Evolutionary conservation across 2,113 vertebrate genomes (phyloP).

Genomic region (Crotalus horridus): DNA sequence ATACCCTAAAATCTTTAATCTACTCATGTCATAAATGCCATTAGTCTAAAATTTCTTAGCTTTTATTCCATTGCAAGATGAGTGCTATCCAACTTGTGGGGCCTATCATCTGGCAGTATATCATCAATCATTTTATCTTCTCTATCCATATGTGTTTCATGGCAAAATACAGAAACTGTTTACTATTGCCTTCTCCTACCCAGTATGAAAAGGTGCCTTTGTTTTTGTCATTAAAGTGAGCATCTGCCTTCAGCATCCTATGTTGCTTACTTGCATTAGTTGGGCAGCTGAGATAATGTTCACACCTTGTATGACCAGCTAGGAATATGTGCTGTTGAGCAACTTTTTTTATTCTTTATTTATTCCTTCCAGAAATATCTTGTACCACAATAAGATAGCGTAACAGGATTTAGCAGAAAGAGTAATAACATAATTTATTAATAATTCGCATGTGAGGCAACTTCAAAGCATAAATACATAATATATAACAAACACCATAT

Average conservation of each 20-base stretch:
- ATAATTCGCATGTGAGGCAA: not conserved
- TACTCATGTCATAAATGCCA: not conserved
- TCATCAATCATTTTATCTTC: not conserved
- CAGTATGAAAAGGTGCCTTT: not conserved
- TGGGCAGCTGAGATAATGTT: not conserved
- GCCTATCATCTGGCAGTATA: not conserved
- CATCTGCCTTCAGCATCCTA: not conserved
- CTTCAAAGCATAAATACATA: not conserved
- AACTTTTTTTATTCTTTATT: not conserved
- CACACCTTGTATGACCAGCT: not conserved
- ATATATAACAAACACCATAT: not conserved
- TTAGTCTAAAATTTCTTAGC: too few relatives aligned
- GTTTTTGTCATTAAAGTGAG: not conserved
- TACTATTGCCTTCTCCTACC: not conserved
- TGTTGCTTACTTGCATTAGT: not conserved
- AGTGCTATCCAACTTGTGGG: not conserved
- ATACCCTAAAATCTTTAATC: not conserved
- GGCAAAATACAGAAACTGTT: not conserved
- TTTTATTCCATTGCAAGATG: not conserved
- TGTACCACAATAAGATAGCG: not conserved
- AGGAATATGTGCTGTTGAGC: not conserved
- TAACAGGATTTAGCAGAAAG: not conserved
- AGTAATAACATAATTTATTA: not conserved
- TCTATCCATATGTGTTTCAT: not conserved
- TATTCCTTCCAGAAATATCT: not conserved